Conservation (phyloP, 2,113 vertebrate genomes). For the Plecturocebus donacophilus region DNA sequence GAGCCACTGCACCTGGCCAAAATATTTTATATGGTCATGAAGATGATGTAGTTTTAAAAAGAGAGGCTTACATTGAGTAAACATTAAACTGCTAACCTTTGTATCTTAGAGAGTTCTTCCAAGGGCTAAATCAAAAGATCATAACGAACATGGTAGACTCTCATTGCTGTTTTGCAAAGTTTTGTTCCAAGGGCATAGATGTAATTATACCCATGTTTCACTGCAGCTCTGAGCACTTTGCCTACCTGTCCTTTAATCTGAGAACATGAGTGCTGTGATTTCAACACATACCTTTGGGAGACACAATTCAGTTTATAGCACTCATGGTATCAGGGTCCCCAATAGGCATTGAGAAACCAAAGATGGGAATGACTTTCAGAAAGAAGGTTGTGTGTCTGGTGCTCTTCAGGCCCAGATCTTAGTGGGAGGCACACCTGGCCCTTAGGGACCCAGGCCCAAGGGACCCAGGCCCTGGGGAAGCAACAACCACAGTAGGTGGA, state of each 20-base stretch:
- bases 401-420: neutral
- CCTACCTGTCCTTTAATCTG: constrained; percentile 62
- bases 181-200: constrained; percentile 39
- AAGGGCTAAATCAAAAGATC: neutral
- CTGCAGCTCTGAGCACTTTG: constrained; percentile 9
- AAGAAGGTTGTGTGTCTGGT: neutral
- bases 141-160: no score
- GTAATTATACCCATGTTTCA: constrained; percentile 59
- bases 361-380: neutral
- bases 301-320: neutral
- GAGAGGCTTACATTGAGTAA: neutral
- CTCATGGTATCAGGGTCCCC: neutral
- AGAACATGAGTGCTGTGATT: neutral
- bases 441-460: neutral
- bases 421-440: neutral
- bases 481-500: neutral
- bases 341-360: neutral
- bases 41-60: neutral
- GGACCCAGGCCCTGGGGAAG: neutral
- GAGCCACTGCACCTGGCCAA: no score
- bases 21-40: no score
- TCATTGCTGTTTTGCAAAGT: constrained; percentile 35
- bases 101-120: neutral
- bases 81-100: neutral
- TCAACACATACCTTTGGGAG: neutral